Base-by-base conservation (phyloP, 2,888 invertebrate genomes). In the Drosophila barbarae region DNA sequence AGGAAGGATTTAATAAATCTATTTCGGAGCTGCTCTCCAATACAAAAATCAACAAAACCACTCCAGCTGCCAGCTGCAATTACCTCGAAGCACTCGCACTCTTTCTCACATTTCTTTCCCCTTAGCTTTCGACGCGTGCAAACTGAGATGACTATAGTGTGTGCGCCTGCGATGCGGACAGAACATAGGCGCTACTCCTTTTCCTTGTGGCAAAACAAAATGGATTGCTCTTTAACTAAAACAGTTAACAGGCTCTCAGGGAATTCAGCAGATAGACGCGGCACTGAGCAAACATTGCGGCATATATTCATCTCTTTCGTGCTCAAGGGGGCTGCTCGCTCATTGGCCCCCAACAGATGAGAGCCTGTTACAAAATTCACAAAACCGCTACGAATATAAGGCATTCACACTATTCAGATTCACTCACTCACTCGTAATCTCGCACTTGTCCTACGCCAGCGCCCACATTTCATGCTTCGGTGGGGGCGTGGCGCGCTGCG, bases 201-300 rank as follows among this genome's bases (percentile, higher is more conserved):
- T 79, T 80, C 53, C 34, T 42, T 53, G 58, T 68, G 59, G 59
- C 81, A 85, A 86, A 84, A 88, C 88, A 88, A 88, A 88, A 88
- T 88, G 88, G 88, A 88, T 87, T 87, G 86, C 86, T 88, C 87
- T 87, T 86, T 88, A 89, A 89, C 89, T 89, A 88, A 89, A 89
- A 87, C 89, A 89, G 88, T 88, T 87, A 89, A 73, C 81, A 88
- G 88, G 89, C 71, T 64, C 47, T 15, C 73, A 75, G 75, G 66
- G 41, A 32, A 6, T 18, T 6, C 32, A 58, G 65, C 70, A 72
- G 56, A 44, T 56, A 49, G 30, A 13, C 2, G 28, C 9, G 15
- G 34, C 66, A 41, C 57, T 57, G 53, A 47, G 51, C 79, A 78
- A 79, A 70, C 66, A 70, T 65, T 60, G 61, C 38, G 56, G 32